These are phyloP conservation scores for Xenopus tropicalis DNA, from an alignment of 2,113 vertebrate genomes.

Conservation along the genomic window UCB_Xtro_10.0 CM004451.2:73574501-73575000, in stretches of 20 bases:
- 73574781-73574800: too few relatives aligned
- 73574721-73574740: neutral
- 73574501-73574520: constrained; percentile 26
- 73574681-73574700: constrained; percentile 35
- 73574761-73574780: neutral
- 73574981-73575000: too few relatives aligned
- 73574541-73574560: constrained; percentile 1
- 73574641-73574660: neutral
- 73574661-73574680: constrained; percentile 10
- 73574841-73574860: too few relatives aligned
- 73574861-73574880: too few relatives aligned
- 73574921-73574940: too few relatives aligned
- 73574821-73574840: too few relatives aligned
- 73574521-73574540: constrained; percentile 12
- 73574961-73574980: too few relatives aligned
- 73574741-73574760: neutral
- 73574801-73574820: too few relatives aligned
- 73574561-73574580: too few relatives aligned
- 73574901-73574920: too few relatives aligned
- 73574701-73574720: constrained; percentile 30
- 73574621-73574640: constrained; percentile 23
- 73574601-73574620: constrained; percentile 19
- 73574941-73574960: too few relatives aligned
- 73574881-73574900: too few relatives aligned
- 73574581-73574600: neutral